Evolutionary conservation across 2,888 invertebrate genomes (phyloP), one percentile per base, ranked within the genome.

Genomic region (Dermolepida albohirtum): DNA sequence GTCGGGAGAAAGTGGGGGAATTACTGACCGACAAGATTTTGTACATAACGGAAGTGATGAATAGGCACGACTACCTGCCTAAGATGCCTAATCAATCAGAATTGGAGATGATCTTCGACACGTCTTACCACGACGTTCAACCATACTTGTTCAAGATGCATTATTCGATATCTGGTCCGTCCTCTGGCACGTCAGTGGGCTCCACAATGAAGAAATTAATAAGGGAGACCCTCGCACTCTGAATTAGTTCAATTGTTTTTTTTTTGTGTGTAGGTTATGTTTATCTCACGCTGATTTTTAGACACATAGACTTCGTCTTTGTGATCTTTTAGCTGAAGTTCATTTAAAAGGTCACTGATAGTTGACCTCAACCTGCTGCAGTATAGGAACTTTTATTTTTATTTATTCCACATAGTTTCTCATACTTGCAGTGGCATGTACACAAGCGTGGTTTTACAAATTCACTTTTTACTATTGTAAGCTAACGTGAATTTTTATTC

Each of bases 101-200:
- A 82, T 86, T 98, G 71, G 96, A 96, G 82, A 88, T 95, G 72
- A 92, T 98, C 74, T 99, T 98, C 83, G 98, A 99, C 83, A 96
- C 96, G 14, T 89, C 92, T 39, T 97, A 92, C 85, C 85, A 90
- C 0, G 98, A 98, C 83, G 93, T 98, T 64, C 98, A 98, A 84
- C 98, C 99, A 64, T 99, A 98, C 85, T 87, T 98, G 74, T 98
- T 96, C 85, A 96, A 95, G 86, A 90, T 97, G 79, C 90, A 92
- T 74, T 94, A 93, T 82, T 92, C 92, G 69, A 87, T 94, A 69
- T 89, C 92, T 44, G 93, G 92, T 66, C 92, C 94, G 65, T 88
- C 91, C 67, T 89, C 89, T 72, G 75, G 78, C 16, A 89, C 91
- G 2, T 93, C 95, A 1, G 92, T 96, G 77, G 92, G 95, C 54